Evolutionary conservation across 2,113 vertebrate species (phyloP), one percentile per base, ranked within the genome.

Genomic region (Alethe castanea): DNA sequence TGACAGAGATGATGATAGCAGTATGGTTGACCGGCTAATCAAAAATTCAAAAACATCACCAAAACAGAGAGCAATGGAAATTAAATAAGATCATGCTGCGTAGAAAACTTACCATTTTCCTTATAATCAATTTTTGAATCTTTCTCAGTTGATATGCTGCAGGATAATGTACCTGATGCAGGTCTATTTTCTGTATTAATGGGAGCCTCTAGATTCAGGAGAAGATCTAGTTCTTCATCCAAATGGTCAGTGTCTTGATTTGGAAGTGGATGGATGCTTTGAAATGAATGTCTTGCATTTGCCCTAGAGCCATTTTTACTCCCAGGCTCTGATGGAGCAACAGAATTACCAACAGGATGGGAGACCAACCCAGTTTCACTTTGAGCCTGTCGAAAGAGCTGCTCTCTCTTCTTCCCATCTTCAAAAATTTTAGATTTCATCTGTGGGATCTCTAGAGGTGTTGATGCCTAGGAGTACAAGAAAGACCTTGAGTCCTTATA

Each of bases 181-280:
- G 57, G 25, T 66, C 19, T 72, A 11, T 70, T 86, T 70, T 72
- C 92, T 33, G 71, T 91, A 82, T 73, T 82, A 28, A 90, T 28
- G 12, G 98, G 97, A 28, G 97, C 98, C 84, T 99, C 98, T 91
- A 99, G 96, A 91, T 92, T 96, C 40, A 99, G 98, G 79, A 99
- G 97, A 91, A 97, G 94, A 90, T 99, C 99, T 65, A 99, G 97
- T 79, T 99, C 99, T 81, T 99, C 98, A 44, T 99, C 98, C 36
- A 97, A 90, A 17, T 97, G 94, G 79, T 99, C 98, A 47, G 24
- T 77, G 23, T 74, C 96, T 28, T 93, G 79, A 57, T 94, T 88
- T 47, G 64, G 60, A 1, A 74, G 35, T 44, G 10, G 73, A 52
- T 44, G 50, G 9, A 50, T 76, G 40, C 71, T 78, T 76, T 76